Conservation (phyloP, 2,888 invertebrate species). For the Odontomyia ornata region DNA sequence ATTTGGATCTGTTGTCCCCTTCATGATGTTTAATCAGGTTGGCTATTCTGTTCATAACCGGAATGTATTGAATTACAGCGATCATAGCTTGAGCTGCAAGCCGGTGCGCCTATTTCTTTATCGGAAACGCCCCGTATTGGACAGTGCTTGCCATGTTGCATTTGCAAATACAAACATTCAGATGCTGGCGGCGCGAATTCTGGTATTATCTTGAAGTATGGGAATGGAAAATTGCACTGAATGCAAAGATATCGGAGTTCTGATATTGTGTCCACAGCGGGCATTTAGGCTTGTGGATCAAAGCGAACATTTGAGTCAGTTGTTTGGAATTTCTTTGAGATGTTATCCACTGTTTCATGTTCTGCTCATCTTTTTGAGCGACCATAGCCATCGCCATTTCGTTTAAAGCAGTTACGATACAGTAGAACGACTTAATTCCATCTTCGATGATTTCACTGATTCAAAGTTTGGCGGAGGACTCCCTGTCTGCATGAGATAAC, state of each 20-base stretch:
- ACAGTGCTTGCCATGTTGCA: slow-evolving; percentile 59
- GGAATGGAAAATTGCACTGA: slow-evolving; percentile 59
- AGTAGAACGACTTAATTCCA: slow-evolving; percentile 55
- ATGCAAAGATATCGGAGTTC: slow-evolving; percentile 60
- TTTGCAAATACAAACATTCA: slow-evolving; percentile 60
- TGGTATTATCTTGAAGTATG: slow-evolving; percentile 59
- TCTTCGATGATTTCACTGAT: slow-evolving; percentile 55
- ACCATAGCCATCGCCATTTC: slow-evolving; percentile 62
- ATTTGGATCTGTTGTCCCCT: slow-evolving; percentile 56
- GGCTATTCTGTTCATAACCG: slow-evolving; percentile 44
- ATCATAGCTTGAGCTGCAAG: slow-evolving; percentile 60
- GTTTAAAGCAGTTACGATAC: slow-evolving; percentile 60
- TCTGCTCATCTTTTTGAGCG: slow-evolving; percentile 65
- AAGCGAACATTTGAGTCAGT: slow-evolving; percentile 53
- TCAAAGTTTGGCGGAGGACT: slow-evolving; percentile 55
- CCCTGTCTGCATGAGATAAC: slow-evolving; percentile 59
- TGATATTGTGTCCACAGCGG: slow-evolving; percentile 58
- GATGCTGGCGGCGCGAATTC: slow-evolving; percentile 60
- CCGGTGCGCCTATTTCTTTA: slow-evolving; percentile 63
- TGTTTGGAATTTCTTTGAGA: slow-evolving; percentile 64
- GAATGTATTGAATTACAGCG: slow-evolving; percentile 54
- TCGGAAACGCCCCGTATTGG: slow-evolving; percentile 60
- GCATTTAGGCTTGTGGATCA: slow-evolving; percentile 52
- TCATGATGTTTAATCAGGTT: slow-evolving; percentile 53
- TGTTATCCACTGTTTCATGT: slow-evolving; percentile 61